Conservation (phyloP, 37 sponge, comb jelly and placozoan species). For the Amphimedon queenslandica region DNA sequence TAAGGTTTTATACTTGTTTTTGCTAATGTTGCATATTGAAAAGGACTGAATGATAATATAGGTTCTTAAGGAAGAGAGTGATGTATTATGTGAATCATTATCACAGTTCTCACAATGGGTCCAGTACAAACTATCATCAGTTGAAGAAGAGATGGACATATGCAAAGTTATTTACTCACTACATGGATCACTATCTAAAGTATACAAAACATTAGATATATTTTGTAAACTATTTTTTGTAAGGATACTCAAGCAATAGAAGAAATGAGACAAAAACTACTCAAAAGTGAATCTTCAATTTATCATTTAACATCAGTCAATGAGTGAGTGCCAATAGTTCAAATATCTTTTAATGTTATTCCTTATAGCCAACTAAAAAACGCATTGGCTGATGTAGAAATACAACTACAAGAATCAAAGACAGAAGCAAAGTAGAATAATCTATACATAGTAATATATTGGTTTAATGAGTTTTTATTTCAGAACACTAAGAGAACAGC, state of each 20-base stretch:
- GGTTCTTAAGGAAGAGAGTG: slow-evolving; percentile 27
- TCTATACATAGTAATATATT: too few relatives aligned
- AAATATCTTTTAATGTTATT: too few relatives aligned
- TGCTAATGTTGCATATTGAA: too few relatives aligned
- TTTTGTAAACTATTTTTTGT: slow-evolving; percentile 1
- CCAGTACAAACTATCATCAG: slow-evolving; percentile 16
- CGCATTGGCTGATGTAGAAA: too few relatives aligned
- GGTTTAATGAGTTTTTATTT: too few relatives aligned
- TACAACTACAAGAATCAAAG: too few relatives aligned
- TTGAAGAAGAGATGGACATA: slow-evolving; percentile 66
- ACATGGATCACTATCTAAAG: slow-evolving; percentile 69
- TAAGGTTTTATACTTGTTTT: too few relatives aligned
- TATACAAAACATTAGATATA: neutral
- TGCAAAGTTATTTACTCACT: slow-evolving; percentile 58
- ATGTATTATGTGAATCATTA: slow-evolving; percentile 19
- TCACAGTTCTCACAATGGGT: slow-evolving; percentile 40
- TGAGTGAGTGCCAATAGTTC: slow-evolving; percentile 9
- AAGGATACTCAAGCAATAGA: slow-evolving; percentile 31
- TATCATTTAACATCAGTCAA: slow-evolving; percentile 3
- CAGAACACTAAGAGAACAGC: too few relatives aligned
- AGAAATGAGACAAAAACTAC: slow-evolving; percentile 15
- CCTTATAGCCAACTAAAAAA: too few relatives aligned
- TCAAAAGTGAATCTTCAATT: slow-evolving; percentile 11
- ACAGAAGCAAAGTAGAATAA: too few relatives aligned
- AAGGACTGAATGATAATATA: slow-evolving; percentile 5